Percentiles rank a stretch among this genome's conserved stretches.
Conservation (phyloP, 1,140 invertebrate species). For the Brachionus calyciflorus region DNA sequence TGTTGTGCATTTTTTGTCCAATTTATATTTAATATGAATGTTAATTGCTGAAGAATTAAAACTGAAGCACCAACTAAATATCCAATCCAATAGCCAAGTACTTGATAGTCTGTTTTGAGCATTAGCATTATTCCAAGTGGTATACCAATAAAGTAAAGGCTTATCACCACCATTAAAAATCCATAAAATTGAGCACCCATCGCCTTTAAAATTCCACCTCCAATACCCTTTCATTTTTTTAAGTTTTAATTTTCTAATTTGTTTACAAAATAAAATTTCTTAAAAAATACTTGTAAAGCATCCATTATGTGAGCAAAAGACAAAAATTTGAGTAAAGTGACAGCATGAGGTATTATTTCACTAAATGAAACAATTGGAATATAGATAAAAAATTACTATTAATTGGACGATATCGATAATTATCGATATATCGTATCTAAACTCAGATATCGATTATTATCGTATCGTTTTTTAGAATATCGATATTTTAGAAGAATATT, state of each 20-base stretch:
- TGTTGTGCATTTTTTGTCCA: slow-evolving; percentile 14
- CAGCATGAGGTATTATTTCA: neutral
- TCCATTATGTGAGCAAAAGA: slow-evolving; percentile 30
- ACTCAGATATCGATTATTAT: too few relatives aligned
- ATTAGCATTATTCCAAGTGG: slow-evolving; percentile 7
- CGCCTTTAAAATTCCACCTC: slow-evolving; percentile 17
- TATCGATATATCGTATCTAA: too few relatives aligned
- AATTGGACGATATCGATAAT: too few relatives aligned
- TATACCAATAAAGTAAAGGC: slow-evolving; percentile 7
- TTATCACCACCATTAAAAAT: slow-evolving; percentile 15
- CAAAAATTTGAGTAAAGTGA: neutral
- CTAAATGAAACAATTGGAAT: neutral
- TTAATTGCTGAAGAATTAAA: neutral
- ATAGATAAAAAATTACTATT: too few relatives aligned
- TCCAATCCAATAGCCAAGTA: slow-evolving; percentile 13
- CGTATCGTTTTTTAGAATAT: too few relatives aligned
- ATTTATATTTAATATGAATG: neutral
- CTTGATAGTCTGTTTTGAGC: slow-evolving; percentile 8
- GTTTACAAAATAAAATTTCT: neutral
- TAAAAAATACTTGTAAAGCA: neutral
- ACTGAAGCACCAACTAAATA: slow-evolving; percentile 7
- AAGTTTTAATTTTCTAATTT: too few relatives aligned
- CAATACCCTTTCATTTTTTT: too few relatives aligned
- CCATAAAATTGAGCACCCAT: slow-evolving; percentile 36
- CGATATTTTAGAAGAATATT: too few relatives aligned